Base-by-base conservation (phyloP, 2,888 invertebrate species). In the Eupithecia abbreviata region DNA sequence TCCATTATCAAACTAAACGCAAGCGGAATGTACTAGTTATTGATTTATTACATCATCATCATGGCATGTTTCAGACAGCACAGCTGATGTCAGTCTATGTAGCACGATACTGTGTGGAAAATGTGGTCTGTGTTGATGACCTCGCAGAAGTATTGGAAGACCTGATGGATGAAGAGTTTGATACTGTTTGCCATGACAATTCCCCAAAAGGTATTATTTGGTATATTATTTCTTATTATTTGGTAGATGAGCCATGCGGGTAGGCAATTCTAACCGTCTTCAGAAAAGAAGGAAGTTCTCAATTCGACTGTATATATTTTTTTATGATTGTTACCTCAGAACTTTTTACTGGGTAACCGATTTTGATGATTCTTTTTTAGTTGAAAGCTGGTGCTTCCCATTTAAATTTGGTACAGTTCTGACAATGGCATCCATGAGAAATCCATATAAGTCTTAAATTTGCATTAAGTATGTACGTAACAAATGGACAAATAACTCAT, bases 151-250 rank as follows among this genome's bases (percentile, higher is more conserved):
- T 96, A 0, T 86, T 97, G 43, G 97, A 97, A 84, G 97, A 97
- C 82, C 91, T 97, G 47, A 96, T 97, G 96, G 97, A 97, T 88
- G 96, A 97, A 85, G 96, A 97, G 85, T 97, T 97, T 89, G 96
- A 97, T 78, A 97, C 97, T 47, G 93, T 96, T 6, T 97, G 97
- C 86, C 97, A 97, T 90, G 97, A 97, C 85, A 95, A 96, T 82
- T 97, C 97, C 15, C 96, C 96, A 45, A 95, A 94, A 90, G 96
- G 96, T 96, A 87, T 3, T 3, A 42, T 47, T 10, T 12, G 47
- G 7, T 47, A 47, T 47, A 6, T 6, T 45, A 6, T 45, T 45
- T 9, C 9, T 3, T 58, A 58, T 18, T 58, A 18, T 58, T n/a
- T 58, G 18, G 3, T 18, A 18, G n/a, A 9, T 58, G n/a, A 18